phyloP scores from a whole-genome alignment of 2,888 invertebrate genomes.

The Lathronympha strigana region DNA sequence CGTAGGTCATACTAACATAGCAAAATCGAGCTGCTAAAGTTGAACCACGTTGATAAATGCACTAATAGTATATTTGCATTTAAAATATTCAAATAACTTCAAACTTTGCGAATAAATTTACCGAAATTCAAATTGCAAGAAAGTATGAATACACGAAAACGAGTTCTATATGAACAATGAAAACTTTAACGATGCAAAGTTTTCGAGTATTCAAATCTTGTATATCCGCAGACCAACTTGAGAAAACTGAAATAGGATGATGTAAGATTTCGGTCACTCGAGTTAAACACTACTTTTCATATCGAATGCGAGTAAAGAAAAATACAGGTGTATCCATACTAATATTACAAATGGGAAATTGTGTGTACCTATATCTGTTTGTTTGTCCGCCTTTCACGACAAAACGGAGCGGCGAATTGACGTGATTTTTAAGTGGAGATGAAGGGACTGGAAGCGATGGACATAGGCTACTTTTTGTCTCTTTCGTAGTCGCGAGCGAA shows the following conservation, averaged over 20 bases:
- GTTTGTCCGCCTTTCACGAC: no score
- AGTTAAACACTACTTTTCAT: no score
- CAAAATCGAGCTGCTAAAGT: neutral
- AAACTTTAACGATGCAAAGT: conserved; percentile 21
- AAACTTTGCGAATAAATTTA: conserved; percentile 31
- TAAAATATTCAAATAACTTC: conserved; percentile 30
- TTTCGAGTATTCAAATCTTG: conserved; percentile 15
- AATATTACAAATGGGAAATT: no score
- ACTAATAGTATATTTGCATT: conserved; percentile 33
- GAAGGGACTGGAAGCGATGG: no score
- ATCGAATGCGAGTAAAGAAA: no score
- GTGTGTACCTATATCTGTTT: no score
- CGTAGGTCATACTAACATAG: neutral
- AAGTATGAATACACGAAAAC: conserved; percentile 36
- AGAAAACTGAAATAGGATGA: neutral
- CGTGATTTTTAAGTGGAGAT: no score
- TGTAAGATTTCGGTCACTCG: neutral
- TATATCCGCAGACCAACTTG: neutral
- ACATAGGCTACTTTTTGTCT: no score
- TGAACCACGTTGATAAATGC: conserved; percentile 16
- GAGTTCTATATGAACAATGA: conserved; percentile 29
- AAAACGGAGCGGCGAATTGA: no score
- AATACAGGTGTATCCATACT: no score
- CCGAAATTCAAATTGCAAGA: conserved; percentile 25
- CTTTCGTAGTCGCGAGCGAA: no score